Percentiles rank a stretch among this genome's conserved stretches.
Conservation (phyloP, 2,888 invertebrate species). For the Hymenopus coronatus region DNA sequence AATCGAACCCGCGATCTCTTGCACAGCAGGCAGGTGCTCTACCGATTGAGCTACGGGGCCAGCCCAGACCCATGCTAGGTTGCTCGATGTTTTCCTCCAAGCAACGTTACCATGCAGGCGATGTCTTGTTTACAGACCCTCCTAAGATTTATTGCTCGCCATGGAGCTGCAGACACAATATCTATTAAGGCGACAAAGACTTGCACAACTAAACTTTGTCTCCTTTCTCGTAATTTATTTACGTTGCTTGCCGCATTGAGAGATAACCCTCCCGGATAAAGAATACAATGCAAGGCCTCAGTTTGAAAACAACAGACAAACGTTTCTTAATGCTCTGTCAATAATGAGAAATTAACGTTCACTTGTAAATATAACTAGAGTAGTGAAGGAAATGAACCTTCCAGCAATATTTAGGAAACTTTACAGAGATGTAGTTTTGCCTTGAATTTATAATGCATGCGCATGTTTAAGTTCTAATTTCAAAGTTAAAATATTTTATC, state of each 20-base stretch:
- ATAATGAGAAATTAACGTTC: background rate
- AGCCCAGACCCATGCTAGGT: too few species aligned
- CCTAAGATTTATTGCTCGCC: background rate
- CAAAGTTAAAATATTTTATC: too few species aligned
- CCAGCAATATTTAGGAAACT: too few species aligned
- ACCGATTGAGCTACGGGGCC: too few species aligned
- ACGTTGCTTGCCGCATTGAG: background rate
- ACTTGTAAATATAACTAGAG: too few species aligned
- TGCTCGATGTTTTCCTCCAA: background rate
- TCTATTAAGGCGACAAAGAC: background rate
- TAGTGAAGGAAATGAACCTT: too few species aligned
- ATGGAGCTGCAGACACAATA: background rate
- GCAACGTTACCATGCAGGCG: background rate
- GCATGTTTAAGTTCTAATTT: too few species aligned
- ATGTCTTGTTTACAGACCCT: background rate
- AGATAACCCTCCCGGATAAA: background rate
- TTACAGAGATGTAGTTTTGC: too few species aligned
- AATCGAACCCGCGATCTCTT: too few species aligned
- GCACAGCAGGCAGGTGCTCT: too few species aligned
- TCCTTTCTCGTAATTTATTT: background rate
- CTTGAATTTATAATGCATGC: too few species aligned
- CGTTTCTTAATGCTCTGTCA: background rate
- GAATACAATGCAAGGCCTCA: background rate
- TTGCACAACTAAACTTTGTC: background rate
- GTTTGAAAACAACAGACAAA: background rate